Conservation (phyloP, 2,888 invertebrate genomes). For the Mythimna lalbum region DNA sequence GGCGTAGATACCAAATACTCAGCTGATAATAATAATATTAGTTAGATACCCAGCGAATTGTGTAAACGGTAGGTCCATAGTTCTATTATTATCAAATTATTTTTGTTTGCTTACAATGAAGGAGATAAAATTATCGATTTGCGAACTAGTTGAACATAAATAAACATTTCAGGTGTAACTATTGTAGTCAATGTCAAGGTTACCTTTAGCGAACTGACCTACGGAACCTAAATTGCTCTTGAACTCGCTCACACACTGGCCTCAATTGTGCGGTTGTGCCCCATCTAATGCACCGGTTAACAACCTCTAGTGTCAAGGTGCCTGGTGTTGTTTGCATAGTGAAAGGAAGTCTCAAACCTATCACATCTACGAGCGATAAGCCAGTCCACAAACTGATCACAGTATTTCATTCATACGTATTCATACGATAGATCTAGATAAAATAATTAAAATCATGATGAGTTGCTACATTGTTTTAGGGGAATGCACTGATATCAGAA, state of each 20-base stretch:
- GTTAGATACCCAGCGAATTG: neutral
- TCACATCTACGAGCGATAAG: constrained; percentile 63
- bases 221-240: constrained; percentile 91
- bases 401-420: constrained; percentile 23
- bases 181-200: constrained; percentile 89
- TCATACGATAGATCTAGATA: constrained; percentile 4
- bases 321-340: constrained; percentile 84
- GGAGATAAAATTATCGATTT: constrained; percentile 36
- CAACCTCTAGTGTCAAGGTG: constrained; percentile 90
- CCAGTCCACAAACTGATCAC: constrained; percentile 45
- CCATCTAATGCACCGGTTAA: constrained; percentile 90
- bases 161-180: constrained; percentile 73
- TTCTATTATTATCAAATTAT: constrained; percentile 18
- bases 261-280: constrained; percentile 90
- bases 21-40: constrained; percentile 3
- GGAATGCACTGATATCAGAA: neutral
- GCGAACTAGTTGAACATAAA: constrained; percentile 53
- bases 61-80: constrained; percentile 10
- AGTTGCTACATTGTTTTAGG: constrained; percentile 1
- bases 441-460: neutral
- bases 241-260: constrained; percentile 90
- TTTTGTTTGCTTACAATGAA: constrained; percentile 26
- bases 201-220: constrained; percentile 91
- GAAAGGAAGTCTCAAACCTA: constrained; percentile 78
- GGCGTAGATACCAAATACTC: neutral